Evolutionary conservation across 2,113 vertebrate species (phyloP), one percentile per base, ranked within the genome.

Genomic region (Dipodomys spectabilis): DNA sequence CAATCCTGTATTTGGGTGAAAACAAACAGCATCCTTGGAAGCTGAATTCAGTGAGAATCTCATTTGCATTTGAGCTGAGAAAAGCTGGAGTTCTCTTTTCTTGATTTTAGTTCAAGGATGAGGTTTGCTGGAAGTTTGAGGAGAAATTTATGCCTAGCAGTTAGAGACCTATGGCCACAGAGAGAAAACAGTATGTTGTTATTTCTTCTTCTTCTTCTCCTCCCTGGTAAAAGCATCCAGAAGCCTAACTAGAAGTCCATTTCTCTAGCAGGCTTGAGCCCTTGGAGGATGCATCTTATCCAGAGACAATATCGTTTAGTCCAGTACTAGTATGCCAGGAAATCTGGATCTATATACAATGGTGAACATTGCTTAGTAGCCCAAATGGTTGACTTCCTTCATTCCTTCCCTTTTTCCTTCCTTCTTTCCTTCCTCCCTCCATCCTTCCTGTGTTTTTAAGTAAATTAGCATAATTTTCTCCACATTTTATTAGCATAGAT

Each of bases 71-170:
- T 71, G 20, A 49, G 87, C 32, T 6, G 71, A 82, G 39, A 77
- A 86, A 78, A 79, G 32, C 53, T 74, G 53, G 32, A 39, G 8
- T 86, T 88, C 92, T 67, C 60, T 89, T 85, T 88, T 88, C 18
- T 85, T 93, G 67, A 62, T 82, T 69, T 83, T 72, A 53, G 32
- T 91, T 67, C 60, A 94, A 82, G 10, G 28, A 13, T 27, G 13
- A 89, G 53, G 60, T 94, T 95, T 89, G 91, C 81, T 86, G 81
- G 77, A 79, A 88, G 27, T 53, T 5, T 57, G n/a, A 91, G 20
- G 57, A 92, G 32, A 88, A 83, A 95, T 53, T 25, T 71, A 86
- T 32, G 39, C 27, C 67, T 82, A 32, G 28, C 2, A 32, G 28
- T 73, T 92, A 64, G 28, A 85, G 16, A 18, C 57, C 82, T 74